Evolutionary conservation across 2,797 vertebrate genomes (phyloP).

Genomic region (Anableps anableps): DNA sequence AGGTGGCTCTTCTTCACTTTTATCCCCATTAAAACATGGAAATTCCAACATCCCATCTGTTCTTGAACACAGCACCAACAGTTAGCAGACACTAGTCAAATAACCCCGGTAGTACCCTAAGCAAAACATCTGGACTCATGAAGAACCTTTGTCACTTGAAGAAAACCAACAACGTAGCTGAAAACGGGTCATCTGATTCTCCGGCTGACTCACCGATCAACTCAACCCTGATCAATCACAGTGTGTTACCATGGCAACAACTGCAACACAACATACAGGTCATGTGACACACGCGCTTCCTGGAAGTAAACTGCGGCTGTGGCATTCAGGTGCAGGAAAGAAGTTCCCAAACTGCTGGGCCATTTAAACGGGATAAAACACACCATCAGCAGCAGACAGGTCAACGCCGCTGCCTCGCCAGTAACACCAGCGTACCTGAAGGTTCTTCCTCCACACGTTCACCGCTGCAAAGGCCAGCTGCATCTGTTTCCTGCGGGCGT

Average conservation of each 20-base stretch:
- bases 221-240: not conserved
- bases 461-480: conserved; percentile 97
- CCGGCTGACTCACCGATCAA: too few species aligned
- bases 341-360: not conserved
- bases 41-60: too few species aligned
- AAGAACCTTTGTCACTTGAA: too few species aligned
- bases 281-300: not conserved
- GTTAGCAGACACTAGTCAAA: too few species aligned
- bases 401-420: not conserved
- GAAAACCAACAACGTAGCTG: too few species aligned
- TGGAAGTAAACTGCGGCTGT: conserved; percentile 1
- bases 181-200: too few species aligned
- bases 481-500: conserved; percentile 98
- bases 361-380: not conserved
- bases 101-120: too few species aligned
- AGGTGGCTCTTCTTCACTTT: too few species aligned
- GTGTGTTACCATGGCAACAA: conserved; percentile 3
- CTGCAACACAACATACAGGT: not conserved
- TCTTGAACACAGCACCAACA: too few species aligned
- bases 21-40: too few species aligned
- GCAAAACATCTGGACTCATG: too few species aligned
- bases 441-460: conserved; percentile 98
- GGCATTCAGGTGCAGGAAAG: not conserved
- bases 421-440: conserved; percentile 87
- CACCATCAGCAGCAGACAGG: not conserved